Base-by-base conservation (phyloP, 2,888 invertebrate genomes). In the Melipona beecheii region DNA sequence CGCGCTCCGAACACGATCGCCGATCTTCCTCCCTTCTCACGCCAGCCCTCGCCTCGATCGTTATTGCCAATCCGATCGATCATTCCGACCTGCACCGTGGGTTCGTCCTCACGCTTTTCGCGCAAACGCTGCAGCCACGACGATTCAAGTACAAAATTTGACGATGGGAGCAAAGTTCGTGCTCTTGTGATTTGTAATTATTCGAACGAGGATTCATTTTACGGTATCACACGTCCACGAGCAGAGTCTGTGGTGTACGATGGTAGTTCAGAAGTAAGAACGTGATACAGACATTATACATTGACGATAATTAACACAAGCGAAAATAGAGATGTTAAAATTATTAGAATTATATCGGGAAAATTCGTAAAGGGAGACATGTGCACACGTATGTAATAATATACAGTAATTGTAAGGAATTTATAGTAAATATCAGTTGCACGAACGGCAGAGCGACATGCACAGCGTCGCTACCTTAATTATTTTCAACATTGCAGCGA, bases 1-100 rank as follows among this genome's bases (percentile, higher is more conserved):
- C 62, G 13, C 62, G 11, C 60, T 60, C 60, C 15, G n/a, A 49
- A 54, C 6, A 27, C 43, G 50, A 66, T 65, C 72, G 13, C 36
- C n/a, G 58, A 70, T 49, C 73, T 43, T 71, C 79, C 78, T 85
- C 85, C 78, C 75, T 78, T 80, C 82, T 85, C 82, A 60, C 73
- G 82, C 75, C 70, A 75, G 56, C 27, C 82, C 43, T 60, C 27
- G 43, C 69, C 78, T 85, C 79, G 75, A 87, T 86, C 77, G 73
- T 78, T 80, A 78, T 77, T 77, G 69, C 73, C 62, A 62, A 68
- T 65, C 58, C 65, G 80, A 74, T 82, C 81, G 81, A 81, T 81
- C 69, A 54, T 69, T 50, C 60, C 52, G 21, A 6, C 31, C 21
- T 21, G 19, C 50, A 71, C 66, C 52, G n/a, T n/a, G 17, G n/a